phyloP scores from a whole-genome alignment of 2,888 invertebrate genomes.

The Cotesia congregata region DNA sequence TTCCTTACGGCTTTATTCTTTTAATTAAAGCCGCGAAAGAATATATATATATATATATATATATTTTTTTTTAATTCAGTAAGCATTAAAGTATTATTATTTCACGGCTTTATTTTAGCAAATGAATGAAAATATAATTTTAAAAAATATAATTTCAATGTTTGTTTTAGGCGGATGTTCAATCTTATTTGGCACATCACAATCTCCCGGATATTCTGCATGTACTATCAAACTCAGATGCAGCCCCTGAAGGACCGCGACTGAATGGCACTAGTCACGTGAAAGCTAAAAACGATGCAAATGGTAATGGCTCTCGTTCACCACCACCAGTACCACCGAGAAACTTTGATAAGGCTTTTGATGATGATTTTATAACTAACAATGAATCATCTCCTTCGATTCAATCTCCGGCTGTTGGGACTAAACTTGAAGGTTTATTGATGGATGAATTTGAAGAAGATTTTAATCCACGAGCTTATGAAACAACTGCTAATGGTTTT shows the following conservation, averaged over 20 bases:
- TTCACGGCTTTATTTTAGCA: neutral
- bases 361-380: slow-evolving; percentile 65
- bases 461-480: slow-evolving; percentile 91
- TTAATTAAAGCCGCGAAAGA: too few relatives aligned
- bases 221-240: slow-evolving; percentile 56
- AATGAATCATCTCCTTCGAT: slow-evolving; percentile 54
- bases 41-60: too few relatives aligned
- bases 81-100: neutral
- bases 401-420: slow-evolving; percentile 79
- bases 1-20: too few relatives aligned
- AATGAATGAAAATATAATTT: neutral
- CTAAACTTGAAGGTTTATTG: slow-evolving; percentile 82
- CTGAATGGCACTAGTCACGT: slow-evolving; percentile 58
- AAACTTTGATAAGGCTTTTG: slow-evolving; percentile 66
- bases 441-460: slow-evolving; percentile 86
- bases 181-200: slow-evolving; percentile 72
- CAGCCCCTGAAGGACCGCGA: slow-evolving; percentile 54
- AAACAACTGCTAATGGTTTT: slow-evolving; percentile 73
- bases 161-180: slow-evolving; percentile 68
- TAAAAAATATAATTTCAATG: neutral
- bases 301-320: slow-evolving; percentile 66
- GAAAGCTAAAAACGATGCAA: slow-evolving; percentile 56
- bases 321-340: slow-evolving; percentile 66
- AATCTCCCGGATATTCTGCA: slow-evolving; percentile 72
- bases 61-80: too few relatives aligned